Percentiles rank a stretch among this genome's conserved stretches.
These are phyloP conservation scores for Caenorhabditis wallacei DNA, from an alignment of 2,888 invertebrate species.

Conservation along the genomic window DNA sequence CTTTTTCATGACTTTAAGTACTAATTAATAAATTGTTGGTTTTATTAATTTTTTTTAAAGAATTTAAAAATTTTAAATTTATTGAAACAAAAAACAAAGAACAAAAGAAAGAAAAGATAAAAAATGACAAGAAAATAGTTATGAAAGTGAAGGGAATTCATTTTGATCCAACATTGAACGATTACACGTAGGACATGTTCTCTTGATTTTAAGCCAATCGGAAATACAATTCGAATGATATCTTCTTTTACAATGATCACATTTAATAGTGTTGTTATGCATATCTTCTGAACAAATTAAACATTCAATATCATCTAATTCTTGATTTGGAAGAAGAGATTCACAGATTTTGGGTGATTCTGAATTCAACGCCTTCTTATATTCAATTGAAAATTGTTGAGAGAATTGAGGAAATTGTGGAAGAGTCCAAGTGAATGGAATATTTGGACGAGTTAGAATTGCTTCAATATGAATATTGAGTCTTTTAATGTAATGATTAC, in stretches of 20 bases:
- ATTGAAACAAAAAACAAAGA: neutral
- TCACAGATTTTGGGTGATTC: conserved; percentile 10
- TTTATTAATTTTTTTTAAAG: neutral
- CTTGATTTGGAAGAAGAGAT: neutral
- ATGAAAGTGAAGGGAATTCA: neutral
- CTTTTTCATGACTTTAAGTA: neutral
- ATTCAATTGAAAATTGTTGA: neutral
- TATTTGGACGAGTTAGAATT: neutral
- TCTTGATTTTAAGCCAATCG: conserved; percentile 4
- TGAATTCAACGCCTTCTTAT: neutral
- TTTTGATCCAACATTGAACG: neutral
- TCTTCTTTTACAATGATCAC: neutral
- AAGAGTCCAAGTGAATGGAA: neutral
- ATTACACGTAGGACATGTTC: conserved; percentile 4
- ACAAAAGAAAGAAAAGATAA: too few species aligned
- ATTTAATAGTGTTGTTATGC: neutral
- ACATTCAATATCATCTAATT: conserved; percentile 8
- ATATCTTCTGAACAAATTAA: neutral
- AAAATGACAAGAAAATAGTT: too few species aligned
- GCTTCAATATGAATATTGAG: neutral
- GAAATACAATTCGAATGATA: neutral
- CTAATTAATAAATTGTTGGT: neutral
- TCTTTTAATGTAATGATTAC: neutral
- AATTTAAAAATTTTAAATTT: neutral
- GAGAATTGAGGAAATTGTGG: conserved; percentile 6